Evolutionary conservation across 2,797 vertebrate species (phyloP), one percentile per base, ranked within the genome.

Genomic region (Enteromius trimaculatus): DNA sequence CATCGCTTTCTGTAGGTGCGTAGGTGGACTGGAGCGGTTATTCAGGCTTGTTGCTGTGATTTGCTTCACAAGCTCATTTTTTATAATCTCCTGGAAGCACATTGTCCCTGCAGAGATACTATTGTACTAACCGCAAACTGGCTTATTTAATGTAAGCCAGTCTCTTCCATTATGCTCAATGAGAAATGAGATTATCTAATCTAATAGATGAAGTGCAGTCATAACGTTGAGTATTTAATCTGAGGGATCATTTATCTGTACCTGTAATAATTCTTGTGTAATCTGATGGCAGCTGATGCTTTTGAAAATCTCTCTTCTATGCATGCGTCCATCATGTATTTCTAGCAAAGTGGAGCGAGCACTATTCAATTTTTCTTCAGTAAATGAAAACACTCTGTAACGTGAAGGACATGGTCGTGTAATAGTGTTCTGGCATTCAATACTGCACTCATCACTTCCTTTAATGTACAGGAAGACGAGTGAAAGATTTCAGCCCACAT

Each of bases 121-220:
- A 37, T 23, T 55, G 47, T 53, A 37, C 26, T 4, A 49, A 49
- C 39, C 29, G 29, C 29, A 79, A 66, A 79, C 64, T 68, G 64
- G 44, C 64, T 68, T 79, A 79, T 79, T 79, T 53, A 37, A 66
- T 37, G 29, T 79, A 79, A 79, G 26, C 77, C 77, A 55, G 64
- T 34, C 77, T 79, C 47, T 55, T 79, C 64, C 64, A 68, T 79
- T 68, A 51, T 79, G 64, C 64, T 66, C 64, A 55, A 66, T 79
- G 64, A 68, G 47, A 68, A 68, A 66, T 79, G 21, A 16, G 77
- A 68, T 79, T 13, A 68, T 68, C 77, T 55, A 23, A 68, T 68
- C 64, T 31, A 39, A 53, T 79, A 39, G 31, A 51, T 68, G 31
- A 68, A 68, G 23, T 9, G 3, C 53, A 37, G 29, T 53, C 44